Evolutionary conservation across 2,888 invertebrate genomes (phyloP), one percentile per base, ranked within the genome.

Genomic region (Cheilosia vernalis): DNA sequence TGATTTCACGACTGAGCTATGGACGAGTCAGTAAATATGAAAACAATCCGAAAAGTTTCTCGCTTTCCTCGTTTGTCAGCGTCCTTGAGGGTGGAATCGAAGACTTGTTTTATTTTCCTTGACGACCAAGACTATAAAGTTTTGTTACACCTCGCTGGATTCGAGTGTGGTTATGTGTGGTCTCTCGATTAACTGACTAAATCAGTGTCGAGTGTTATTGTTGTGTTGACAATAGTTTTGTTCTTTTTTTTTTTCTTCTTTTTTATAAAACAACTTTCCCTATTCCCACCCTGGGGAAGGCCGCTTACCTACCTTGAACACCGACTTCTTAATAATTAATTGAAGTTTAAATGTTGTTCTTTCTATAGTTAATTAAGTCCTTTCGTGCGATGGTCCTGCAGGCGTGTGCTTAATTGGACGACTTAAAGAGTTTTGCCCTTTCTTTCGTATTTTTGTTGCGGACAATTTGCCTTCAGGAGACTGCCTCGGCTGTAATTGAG

Each of bases 1-100:
- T 69, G 74, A 58, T 74, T 81, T 85, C 81, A 85, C 80, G 81
- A 76, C 72, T 81, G 85, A 80, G 72, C 72, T 81, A 80, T 69
- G 74, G 64, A 80, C 74, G 51, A 72, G 55, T 72, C 51, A 10
- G 72, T 64, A 79, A 79, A 79, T 79, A 79, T 40, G 79, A 58
- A 79, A 79, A 66, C 63, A 79, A 79, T 79, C 64, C 53, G 17
- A 49, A 51, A 72, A 79, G 51, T 72, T 70, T 66, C 17, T 58
- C 37, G 1, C 30, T 15, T 53, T 24, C n/a, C 42, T 13, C 27
- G 44, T 10, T 19, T 44, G n/a, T 13, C 55, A 27, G 66, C 19
- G 56, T 49, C 58, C 27, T 66, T 37, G 30, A 30, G 7, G 30
- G 30, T 33, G 49, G 27, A 24, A 15, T 17, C 24, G 17, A 37